Conservation (phyloP, 2,797 vertebrate species). For the Huso huso region DNA sequence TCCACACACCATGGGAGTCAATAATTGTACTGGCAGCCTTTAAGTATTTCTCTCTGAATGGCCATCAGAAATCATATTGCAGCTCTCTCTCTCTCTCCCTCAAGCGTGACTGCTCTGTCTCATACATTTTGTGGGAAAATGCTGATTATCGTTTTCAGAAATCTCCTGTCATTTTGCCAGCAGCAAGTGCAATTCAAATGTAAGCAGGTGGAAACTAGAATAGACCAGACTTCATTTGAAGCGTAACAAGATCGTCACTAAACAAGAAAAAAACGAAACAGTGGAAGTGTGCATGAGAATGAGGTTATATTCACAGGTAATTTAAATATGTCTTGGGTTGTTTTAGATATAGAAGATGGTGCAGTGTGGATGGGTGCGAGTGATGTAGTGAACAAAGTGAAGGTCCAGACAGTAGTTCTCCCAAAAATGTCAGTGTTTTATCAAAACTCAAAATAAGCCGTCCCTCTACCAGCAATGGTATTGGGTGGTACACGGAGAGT, state of each 20-base stretch:
- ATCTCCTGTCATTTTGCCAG: slow-evolving; percentile 5
- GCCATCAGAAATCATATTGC: slow-evolving; percentile 11
- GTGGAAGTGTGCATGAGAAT: no score
- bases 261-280: no score
- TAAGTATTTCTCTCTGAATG: slow-evolving; percentile 5
- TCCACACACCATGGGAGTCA: slow-evolving; percentile 12
- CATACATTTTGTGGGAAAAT: slow-evolving; percentile 11
- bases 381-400: no score
- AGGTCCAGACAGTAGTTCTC: no score
- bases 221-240: slow-evolving; percentile 5
- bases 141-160: slow-evolving; percentile 6
- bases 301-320: no score
- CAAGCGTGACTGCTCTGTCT: slow-evolving; percentile 4
- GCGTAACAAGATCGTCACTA: neutral
- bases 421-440: no score
- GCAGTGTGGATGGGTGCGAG: no score
- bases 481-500: no score
- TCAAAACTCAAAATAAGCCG: no score
- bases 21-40: slow-evolving; percentile 13
- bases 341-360: no score
- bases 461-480: no score
- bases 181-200: neutral
- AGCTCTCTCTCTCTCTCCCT: neutral
- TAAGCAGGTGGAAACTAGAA: slow-evolving; percentile 8
- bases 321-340: no score